Base-by-base conservation (phyloP, 2,797 vertebrate genomes). In the Manis crassicaudata region DNA sequence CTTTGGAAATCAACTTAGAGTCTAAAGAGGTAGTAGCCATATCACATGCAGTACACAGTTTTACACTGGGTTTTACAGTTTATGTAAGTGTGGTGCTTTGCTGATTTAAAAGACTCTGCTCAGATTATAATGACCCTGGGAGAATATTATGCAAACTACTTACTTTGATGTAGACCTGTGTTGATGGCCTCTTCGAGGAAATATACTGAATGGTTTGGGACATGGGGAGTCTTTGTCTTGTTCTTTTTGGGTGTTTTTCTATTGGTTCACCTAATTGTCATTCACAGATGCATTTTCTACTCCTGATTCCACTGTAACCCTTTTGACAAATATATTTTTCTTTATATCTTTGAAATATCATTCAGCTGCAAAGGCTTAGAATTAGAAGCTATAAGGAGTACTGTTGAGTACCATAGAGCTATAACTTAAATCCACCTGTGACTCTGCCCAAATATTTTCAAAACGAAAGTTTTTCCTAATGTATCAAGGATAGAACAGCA, bases 111-210 rank as follows among this genome's bases (percentile, higher is more conserved):
- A 79, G 54, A 72, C 35, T 5, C 0, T 83, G 68, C 32, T 46
- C 60, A 95, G 86, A 75, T 86, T 90, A 86, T 18, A 76, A 56
- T 65, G 29, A 83, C 68, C 20, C 37, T 79, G 18, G 52, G 75
- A 65, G 40, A 76, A 87, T 94, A 93, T 65, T 29, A 82, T 7
- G 54, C 32, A 82, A 52, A 72, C 54, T 23, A n/a, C 67, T 92
- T 68, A 75, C 40, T 95, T 83, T 93, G 96, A 83, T 85, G 94
- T 83, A 90, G 68, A 70, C 68, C 54, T 77, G 2, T 37, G 21
- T 88, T 92, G 93, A 84, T 76, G 21, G 43, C 35, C 37, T 92
- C 80, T 73, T 89, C 32, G 82, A 76, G 73, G 88, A 96, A 96
- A 94, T 81, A 77, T 2, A 58, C 68, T 65, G 60, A 86, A 68